Conservation (phyloP, 2,888 invertebrate species). For the Geotrupes spiniger region DNA sequence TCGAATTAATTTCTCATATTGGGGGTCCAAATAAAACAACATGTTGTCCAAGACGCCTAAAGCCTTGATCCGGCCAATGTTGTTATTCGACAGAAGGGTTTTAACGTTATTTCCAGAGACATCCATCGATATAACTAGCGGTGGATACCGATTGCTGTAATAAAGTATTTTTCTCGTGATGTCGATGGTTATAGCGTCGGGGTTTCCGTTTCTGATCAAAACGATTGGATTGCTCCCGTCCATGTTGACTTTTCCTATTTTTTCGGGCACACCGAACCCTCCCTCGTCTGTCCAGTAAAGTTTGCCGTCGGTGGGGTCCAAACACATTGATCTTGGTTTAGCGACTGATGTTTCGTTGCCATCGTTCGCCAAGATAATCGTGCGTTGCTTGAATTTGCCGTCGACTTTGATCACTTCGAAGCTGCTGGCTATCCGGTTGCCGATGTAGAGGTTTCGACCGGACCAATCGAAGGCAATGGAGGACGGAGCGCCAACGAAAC, state of each 20-base stretch:
- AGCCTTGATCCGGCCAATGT: slow-evolving; percentile 75
- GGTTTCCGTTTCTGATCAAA: slow-evolving; percentile 69
- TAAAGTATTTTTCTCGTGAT: slow-evolving; percentile 79
- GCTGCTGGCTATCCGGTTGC: slow-evolving; percentile 84
- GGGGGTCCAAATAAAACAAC: slow-evolving; percentile 84
- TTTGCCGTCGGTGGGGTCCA: slow-evolving; percentile 93
- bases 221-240: slow-evolving; percentile 81
- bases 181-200: slow-evolving; percentile 85
- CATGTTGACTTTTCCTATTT: slow-evolving; percentile 90
- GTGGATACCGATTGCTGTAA: slow-evolving; percentile 79
- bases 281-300: slow-evolving; percentile 97
- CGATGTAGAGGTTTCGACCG: slow-evolving; percentile 90
- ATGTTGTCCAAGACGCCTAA: slow-evolving; percentile 78
- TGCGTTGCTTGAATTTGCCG: slow-evolving; percentile 78
- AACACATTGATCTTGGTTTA: slow-evolving; percentile 79
- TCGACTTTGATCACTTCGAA: slow-evolving; percentile 87
- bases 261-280: slow-evolving; percentile 82
- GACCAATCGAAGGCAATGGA: slow-evolving; percentile 96
- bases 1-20: slow-evolving; percentile 84
- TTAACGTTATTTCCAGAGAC: slow-evolving; percentile 69
- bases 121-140: slow-evolving; percentile 67
- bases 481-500: slow-evolving; percentile 88
- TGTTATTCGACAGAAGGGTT: slow-evolving; percentile 68
- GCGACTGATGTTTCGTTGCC: slow-evolving; percentile 84
- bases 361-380: slow-evolving; percentile 85